Percentiles rank a stretch among this genome's conserved stretches.
phyloP scores from a whole-genome alignment of 1,140 invertebrate genomes.

The Aculops lycopersici region DNA sequence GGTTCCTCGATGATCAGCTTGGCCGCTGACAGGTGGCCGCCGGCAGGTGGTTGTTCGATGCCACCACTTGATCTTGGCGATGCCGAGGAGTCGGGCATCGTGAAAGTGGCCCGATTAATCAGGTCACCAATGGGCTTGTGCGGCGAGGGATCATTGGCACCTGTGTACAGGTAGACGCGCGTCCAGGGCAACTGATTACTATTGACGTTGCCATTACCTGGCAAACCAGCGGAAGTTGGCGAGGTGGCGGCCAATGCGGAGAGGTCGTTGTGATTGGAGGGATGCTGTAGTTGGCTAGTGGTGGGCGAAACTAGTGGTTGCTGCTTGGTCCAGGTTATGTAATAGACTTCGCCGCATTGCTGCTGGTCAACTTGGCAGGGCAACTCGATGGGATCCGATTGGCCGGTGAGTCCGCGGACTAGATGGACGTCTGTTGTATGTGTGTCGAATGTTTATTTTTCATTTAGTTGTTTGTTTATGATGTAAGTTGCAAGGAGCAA shows the following conservation, averaged over 20 bases:
- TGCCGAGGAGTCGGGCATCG: conserved; percentile 4
- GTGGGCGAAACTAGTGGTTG: too few species aligned
- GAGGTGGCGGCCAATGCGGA: not conserved
- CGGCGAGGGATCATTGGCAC: conserved; percentile 5
- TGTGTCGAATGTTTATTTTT: too few species aligned
- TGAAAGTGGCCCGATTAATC: conserved; percentile 5
- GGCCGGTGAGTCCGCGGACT: too few species aligned
- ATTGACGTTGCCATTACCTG: not conserved
- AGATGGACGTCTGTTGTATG: too few species aligned
- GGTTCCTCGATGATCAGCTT: conserved; percentile 16
- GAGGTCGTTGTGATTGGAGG: not conserved
- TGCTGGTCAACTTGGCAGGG: conserved; percentile 11
- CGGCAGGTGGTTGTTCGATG: not conserved
- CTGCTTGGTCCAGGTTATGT: conserved; percentile 12
- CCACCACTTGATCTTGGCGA: not conserved
- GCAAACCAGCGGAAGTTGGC: not conserved
- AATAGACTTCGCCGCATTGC: conserved; percentile 12
- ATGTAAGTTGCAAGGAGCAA: too few species aligned
- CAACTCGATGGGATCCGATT: too few species aligned
- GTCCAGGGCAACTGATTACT: conserved; percentile 11
- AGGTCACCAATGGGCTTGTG: conserved; percentile 9
- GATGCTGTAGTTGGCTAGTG: too few species aligned
- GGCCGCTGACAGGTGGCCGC: not conserved
- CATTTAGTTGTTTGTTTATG: too few species aligned
- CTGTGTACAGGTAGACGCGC: conserved; percentile 11